Evolutionary conservation across 1,140 invertebrate genomes (phyloP).

Genomic region (Dolichoris vasculosae): DNA sequence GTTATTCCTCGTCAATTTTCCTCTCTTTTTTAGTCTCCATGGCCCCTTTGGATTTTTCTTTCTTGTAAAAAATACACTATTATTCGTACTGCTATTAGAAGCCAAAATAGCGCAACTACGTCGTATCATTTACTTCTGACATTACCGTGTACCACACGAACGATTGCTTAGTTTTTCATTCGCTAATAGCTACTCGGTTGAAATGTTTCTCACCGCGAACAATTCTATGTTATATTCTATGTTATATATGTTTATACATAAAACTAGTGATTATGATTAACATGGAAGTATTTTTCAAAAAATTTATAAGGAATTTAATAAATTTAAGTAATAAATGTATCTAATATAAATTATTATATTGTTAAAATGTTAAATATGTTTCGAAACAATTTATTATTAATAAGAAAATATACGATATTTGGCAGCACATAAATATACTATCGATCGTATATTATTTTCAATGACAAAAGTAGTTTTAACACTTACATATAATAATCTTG

Average conservation of each 20-base stretch:
- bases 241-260: background rate
- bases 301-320: too few species aligned
- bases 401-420: too few species aligned
- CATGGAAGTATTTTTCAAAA: background rate
- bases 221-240: background rate
- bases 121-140: background rate
- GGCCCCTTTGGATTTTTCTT: background rate
- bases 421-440: too few species aligned
- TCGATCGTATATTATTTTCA: too few species aligned
- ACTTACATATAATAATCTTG: too few species aligned
- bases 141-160: background rate
- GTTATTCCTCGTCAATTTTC: background rate
- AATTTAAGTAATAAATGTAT: too few species aligned
- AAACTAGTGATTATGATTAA: background rate
- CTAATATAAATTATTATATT: too few species aligned
- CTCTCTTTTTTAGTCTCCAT: background rate
- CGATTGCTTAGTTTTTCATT: background rate
- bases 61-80: background rate
- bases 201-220: background rate
- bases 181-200: constrained; percentile 9
- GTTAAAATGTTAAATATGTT: too few species aligned
- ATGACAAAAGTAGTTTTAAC: too few species aligned
- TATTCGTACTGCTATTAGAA: background rate
- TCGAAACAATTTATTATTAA: too few species aligned
- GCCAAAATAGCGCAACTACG: background rate